Evolutionary conservation across 1,140 invertebrate species (phyloP).

Genomic region (Pteromalus puparum): DNA sequence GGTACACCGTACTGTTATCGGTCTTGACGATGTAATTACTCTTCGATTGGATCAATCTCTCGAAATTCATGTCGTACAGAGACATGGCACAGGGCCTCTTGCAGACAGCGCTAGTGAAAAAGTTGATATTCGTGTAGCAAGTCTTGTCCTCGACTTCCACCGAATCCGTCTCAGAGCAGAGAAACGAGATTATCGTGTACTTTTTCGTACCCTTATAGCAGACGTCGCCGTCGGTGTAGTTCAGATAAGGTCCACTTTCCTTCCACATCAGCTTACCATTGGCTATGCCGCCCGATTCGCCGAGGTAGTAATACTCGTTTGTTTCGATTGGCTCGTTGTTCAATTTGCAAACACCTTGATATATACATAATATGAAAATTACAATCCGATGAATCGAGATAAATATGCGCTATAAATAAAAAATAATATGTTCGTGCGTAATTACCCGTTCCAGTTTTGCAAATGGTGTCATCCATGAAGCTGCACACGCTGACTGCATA

Average conservation of each 20-base stretch:
- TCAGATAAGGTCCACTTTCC: slow-evolving; percentile 74
- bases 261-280: slow-evolving; percentile 74
- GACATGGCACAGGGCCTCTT: not conserved
- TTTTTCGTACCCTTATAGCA: slow-evolving; percentile 63
- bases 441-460: slow-evolving; percentile 19
- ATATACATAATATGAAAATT: too few relatives aligned
- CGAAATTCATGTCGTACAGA: not conserved
- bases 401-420: too few relatives aligned
- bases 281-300: slow-evolving; percentile 67
- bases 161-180: slow-evolving; percentile 59
- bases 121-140: not conserved
- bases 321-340: too few relatives aligned
- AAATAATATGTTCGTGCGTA: too few relatives aligned
- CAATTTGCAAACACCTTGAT: not conserved
- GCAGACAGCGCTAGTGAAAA: not conserved
- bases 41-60: not conserved
- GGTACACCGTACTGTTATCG: not conserved
- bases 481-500: not conserved
- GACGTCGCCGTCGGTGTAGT: slow-evolving; percentile 74
- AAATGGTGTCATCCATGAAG: not conserved
- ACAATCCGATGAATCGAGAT: too few relatives aligned
- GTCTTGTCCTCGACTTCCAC: not conserved
- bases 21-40: not conserved
- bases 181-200: slow-evolving; percentile 75
- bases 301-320: slow-evolving; percentile 50